A percentile compares a stretch with the other conserved stretches of the same genome.
These are phyloP conservation scores for Pogonocichla stellata DNA, from an alignment of 2,113 vertebrate genomes.

Conservation along the genomic window DNA sequence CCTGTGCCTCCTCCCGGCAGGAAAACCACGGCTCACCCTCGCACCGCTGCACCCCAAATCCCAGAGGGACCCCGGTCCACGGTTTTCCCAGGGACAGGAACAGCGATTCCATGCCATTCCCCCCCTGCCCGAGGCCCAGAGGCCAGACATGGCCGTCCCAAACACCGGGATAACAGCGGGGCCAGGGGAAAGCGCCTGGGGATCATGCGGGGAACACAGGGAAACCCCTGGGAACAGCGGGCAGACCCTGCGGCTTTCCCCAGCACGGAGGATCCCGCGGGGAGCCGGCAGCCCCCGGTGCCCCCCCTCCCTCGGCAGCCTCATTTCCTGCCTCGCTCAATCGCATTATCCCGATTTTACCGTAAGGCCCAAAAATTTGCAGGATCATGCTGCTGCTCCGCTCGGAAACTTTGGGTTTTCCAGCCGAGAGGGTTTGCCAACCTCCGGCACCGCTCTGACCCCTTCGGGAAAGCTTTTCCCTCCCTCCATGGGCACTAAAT, in stretches of 20 bases:
- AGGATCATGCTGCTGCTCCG: not conserved
- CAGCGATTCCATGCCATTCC: fast-evolving
- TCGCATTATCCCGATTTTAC: not conserved
- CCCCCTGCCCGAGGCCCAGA: not conserved
- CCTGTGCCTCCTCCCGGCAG: not conserved
- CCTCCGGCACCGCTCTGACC: fast-evolving
- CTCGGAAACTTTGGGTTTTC: not conserved
- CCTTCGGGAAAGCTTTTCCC: not conserved
- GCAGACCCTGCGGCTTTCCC: not conserved
- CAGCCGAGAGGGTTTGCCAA: not conserved
- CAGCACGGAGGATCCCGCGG: not conserved
- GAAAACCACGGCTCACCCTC: not conserved
- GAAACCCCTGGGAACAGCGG: not conserved
- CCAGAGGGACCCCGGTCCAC: fast-evolving
- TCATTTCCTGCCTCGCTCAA: not conserved
- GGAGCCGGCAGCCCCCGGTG: not conserved
- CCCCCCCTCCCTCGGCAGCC: not conserved
- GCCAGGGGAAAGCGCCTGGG: not conserved
- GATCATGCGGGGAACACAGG: not conserved
- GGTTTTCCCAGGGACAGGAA: no score
- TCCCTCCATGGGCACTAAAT: not conserved
- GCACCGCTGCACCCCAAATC: fast-evolving
- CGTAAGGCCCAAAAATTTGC: not conserved
- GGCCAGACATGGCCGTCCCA: not conserved
- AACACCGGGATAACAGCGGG: fast-evolving